Percentiles rank a stretch among this genome's conserved stretches.
phyloP scores from a whole-genome alignment of 2,888 invertebrate genomes.

The Limenitis camilla region DNA sequence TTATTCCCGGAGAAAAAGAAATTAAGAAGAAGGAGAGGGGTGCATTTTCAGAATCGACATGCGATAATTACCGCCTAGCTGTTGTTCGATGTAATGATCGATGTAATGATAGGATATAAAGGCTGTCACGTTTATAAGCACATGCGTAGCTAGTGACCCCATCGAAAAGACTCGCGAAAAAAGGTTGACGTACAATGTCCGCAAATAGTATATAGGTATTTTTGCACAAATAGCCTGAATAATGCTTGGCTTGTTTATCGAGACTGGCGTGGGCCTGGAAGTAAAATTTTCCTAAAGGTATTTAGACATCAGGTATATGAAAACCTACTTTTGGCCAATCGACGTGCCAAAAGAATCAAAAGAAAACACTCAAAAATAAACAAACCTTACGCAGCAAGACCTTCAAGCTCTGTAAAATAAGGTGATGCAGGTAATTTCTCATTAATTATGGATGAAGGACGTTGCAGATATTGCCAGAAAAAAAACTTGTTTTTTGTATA shows the following conservation, averaged over 20 bases:
- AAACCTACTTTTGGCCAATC: constrained; percentile 7
- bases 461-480: too few relatives aligned
- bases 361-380: background rate
- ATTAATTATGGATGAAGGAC: too few relatives aligned
- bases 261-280: constrained; percentile 6
- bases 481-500: too few relatives aligned
- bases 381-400: too few relatives aligned
- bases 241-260: constrained; percentile 16
- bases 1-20: background rate
- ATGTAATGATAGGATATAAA: too few relatives aligned
- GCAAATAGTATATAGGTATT: constrained; percentile 18
- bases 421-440: too few relatives aligned
- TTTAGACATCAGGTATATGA: constrained; percentile 13
- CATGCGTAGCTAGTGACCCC: constrained; percentile 19
- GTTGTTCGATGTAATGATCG: constrained; percentile 24
- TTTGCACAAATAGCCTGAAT: constrained; percentile 9
- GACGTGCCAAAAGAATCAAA: constrained; percentile 3
- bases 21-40: constrained; percentile 14
- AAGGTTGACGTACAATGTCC: constrained; percentile 20
- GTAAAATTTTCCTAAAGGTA: constrained; percentile 9
- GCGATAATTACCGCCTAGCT: constrained; percentile 15
- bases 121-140: constrained; percentile 3
- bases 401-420: too few relatives aligned
- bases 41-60: constrained; percentile 11
- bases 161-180: constrained; percentile 16